Evolutionary conservation across 2,797 vertebrate species (phyloP).

Genomic region (Lagodon rhomboides): DNA sequence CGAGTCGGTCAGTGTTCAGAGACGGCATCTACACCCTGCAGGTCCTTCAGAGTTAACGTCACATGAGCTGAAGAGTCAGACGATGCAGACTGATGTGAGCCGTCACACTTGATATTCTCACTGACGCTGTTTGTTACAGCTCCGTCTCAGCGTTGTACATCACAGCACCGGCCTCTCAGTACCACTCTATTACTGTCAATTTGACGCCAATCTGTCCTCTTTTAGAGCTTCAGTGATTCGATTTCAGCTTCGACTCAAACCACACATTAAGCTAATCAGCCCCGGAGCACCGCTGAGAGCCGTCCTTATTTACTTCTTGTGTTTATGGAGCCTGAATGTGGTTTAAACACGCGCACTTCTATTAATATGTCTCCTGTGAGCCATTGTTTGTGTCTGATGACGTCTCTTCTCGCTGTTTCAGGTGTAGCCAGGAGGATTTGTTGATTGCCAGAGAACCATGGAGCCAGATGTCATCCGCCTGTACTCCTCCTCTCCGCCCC

Average conservation of each 20-base stretch:
- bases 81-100: neutral
- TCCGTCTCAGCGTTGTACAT: neutral
- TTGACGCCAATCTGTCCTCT: constrained; percentile 29
- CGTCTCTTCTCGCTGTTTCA: constrained; percentile 49
- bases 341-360: neutral
- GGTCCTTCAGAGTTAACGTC: neutral
- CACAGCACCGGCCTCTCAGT: constrained; percentile 11
- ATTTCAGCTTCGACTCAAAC: constrained; percentile 29
- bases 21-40: neutral
- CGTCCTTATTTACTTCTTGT: neutral
- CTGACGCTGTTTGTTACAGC: neutral
- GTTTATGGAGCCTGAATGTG: neutral
- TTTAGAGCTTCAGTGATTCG: constrained; percentile 36
- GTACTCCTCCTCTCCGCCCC: constrained; percentile 96
- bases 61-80: neutral
- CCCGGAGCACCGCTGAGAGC: constrained; percentile 8
- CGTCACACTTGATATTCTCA: neutral
- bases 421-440: constrained; percentile 82
- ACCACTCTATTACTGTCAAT: constrained; percentile 55
- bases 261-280: constrained; percentile 19
- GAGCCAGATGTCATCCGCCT: constrained; percentile 97
- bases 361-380: neutral
- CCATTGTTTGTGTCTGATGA: neutral
- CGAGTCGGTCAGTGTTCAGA: neutral
- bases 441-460: constrained; percentile 83